Conservation (phyloP, 2,797 vertebrate species). For the Simalia tracyae region DNA sequence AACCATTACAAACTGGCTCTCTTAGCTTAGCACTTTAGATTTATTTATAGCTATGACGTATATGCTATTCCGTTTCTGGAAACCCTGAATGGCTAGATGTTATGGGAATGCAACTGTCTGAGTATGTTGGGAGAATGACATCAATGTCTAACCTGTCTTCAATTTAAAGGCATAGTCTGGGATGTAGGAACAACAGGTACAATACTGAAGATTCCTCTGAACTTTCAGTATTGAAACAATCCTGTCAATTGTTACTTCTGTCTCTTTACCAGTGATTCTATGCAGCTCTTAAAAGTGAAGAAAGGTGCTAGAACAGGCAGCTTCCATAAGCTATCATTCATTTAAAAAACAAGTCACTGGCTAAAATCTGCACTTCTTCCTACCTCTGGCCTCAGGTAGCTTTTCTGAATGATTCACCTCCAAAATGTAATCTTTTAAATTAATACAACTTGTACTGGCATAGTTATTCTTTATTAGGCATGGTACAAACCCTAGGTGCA, state of each 20-base stretch:
- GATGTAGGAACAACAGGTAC: background rate
- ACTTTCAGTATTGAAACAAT: background rate
- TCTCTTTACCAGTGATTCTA: background rate
- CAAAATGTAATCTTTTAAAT: background rate
- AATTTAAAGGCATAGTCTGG: background rate
- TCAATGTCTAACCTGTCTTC: background rate
- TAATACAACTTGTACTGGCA: constrained; percentile 14
- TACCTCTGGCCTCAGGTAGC: background rate
- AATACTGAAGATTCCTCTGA: background rate
- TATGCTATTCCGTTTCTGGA: background rate
- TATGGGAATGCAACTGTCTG: background rate
- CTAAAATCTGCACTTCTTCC: background rate
- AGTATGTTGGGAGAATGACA: background rate
- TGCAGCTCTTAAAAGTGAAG: background rate
- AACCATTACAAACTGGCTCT: background rate
- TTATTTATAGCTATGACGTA: no score
- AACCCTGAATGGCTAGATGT: background rate
- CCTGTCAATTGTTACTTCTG: background rate
- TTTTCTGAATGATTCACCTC: background rate
- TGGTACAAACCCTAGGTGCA: background rate
- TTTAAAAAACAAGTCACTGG: background rate
- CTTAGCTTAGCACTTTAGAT: background rate
- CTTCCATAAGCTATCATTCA: background rate
- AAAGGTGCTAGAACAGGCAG: background rate
- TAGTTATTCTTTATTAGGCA: background rate